Evolutionary conservation across 2,797 vertebrate species (phyloP), one percentile per base, ranked within the genome.

Genomic region (Melanotaenia nigrans): DNA sequence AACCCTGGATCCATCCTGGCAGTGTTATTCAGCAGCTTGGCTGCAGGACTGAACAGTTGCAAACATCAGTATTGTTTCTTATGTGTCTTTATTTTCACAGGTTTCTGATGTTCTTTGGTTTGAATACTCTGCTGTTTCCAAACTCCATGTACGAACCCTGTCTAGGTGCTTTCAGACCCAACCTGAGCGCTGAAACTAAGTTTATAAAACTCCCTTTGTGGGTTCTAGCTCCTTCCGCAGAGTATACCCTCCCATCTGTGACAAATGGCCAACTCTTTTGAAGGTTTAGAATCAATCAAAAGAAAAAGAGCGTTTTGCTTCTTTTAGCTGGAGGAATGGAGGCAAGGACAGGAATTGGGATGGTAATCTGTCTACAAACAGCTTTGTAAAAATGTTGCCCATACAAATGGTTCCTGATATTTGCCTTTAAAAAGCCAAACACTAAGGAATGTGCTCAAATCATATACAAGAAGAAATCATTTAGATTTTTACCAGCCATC

Each of bases 11-110:
- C 5, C 32, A 7, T 32, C 5, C 32, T 32, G 32, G 6, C 32
- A 7, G 32, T 32, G 32, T 32, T 32, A 32, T 7, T 32, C 32
- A 32, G 32, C 54, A 36, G 33, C 61, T 12, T 1, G 42, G 65
- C 53, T 73, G 58, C 81, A 87, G 78, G 77, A 68, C 68, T 76
- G 25, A 71, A 54, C 4, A 42, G 28, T 1, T 55, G 74, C 60
- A 24, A 67, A 58, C 36, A 57, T 33, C 47, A 82, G 78, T 79
- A 45, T 77, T 71, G 56, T 18, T 12, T 18, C 57, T 64, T 9
- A 42, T 71, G 28, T 38, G 53, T 76, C 22, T 20, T 16, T 71
- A 0, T 22, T 24, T 66, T 64, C 9, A 22, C 18, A 5, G 2
- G 22, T 14, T 33, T 49, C 20, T 30, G 40, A 51, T 65, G 20